Evolutionary conservation across 2,797 vertebrate genomes (phyloP).

Genomic region (Oreochromis grahami): DNA sequence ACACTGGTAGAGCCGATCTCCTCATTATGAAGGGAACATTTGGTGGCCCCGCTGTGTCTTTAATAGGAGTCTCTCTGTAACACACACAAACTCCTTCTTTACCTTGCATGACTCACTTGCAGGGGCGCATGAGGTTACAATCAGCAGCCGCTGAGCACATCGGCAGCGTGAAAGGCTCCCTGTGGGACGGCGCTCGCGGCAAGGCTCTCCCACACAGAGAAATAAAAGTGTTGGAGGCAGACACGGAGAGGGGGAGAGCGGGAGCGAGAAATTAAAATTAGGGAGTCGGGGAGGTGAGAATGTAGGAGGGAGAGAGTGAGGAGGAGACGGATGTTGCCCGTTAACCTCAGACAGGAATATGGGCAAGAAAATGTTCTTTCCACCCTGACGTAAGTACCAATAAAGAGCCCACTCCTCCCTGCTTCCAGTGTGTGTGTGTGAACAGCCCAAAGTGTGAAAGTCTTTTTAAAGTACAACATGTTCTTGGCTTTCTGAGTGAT

Average conservation of each 20-base stretch:
- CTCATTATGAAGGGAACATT: constrained; percentile 30
- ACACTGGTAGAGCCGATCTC: constrained; percentile 20
- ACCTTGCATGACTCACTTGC: constrained; percentile 45
- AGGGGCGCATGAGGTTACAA: constrained; percentile 48
- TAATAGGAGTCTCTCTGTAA: neutral
- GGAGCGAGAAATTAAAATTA: constrained; percentile 16
- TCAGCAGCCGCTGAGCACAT: constrained; percentile 42
- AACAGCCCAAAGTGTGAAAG: constrained; percentile 32
- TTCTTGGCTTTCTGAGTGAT: constrained; percentile 41
- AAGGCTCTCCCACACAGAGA: constrained; percentile 37
- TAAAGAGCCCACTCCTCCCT: constrained; percentile 57
- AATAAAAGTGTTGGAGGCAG: constrained; percentile 41
- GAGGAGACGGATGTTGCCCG: constrained; percentile 60
- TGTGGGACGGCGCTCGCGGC: constrained; percentile 13
- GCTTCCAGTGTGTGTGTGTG: neutral
- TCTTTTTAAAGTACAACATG: constrained; percentile 54
- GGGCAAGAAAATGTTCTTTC: constrained; percentile 72
- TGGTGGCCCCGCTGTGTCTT: neutral
- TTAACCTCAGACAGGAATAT: constrained; percentile 70
- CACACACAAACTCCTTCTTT: constrained; percentile 2
- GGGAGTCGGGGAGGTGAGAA: constrained; percentile 8
- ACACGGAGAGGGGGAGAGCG: neutral
- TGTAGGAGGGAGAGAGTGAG: constrained; percentile 18
- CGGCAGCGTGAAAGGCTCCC: constrained; percentile 53
- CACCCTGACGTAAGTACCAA: constrained; percentile 69